Evolutionary conservation across 2,797 vertebrate species (phyloP).

Genomic region (Parambassis ranga): DNA sequence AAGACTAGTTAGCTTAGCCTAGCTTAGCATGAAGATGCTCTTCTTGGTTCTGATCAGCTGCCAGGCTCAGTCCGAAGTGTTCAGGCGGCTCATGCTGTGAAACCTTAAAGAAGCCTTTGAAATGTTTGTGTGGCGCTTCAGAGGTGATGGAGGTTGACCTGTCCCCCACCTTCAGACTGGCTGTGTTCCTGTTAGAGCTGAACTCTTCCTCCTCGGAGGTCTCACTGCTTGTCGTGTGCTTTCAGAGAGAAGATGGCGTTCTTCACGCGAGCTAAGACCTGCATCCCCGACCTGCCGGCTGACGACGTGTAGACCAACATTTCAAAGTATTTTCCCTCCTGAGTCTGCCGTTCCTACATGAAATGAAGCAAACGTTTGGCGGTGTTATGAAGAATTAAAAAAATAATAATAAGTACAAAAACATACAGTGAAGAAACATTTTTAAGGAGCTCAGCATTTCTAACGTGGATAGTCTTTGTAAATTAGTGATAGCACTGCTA

Average conservation of each 20-base stretch:
- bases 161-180: too few relatives aligned
- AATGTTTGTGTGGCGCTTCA: too few relatives aligned
- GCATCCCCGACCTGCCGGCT: constrained; percentile 89
- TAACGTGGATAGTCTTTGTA: constrained; percentile 66
- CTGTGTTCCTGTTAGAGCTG: too few relatives aligned
- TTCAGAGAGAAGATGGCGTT: constrained; percentile 98
- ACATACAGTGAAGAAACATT: constrained; percentile 20
- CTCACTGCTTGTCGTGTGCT: neutral
- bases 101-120: too few relatives aligned
- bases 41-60: too few relatives aligned
- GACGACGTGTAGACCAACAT: constrained; percentile 88
- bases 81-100: too few relatives aligned
- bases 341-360: constrained; percentile 64
- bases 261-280: constrained; percentile 92
- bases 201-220: too few relatives aligned
- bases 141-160: too few relatives aligned
- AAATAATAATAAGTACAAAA: constrained; percentile 20
- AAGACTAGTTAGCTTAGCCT: too few relatives aligned
- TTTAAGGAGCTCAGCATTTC: constrained; percentile 64
- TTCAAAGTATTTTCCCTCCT: constrained; percentile 76
- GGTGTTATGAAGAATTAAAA: constrained; percentile 76
- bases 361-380: constrained; percentile 61
- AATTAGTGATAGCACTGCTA: constrained; percentile 53
- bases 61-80: too few relatives aligned
- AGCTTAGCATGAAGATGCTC: too few relatives aligned